A percentile compares a stretch with the other conserved stretches of the same genome.
phyloP scores from a whole-genome alignment of 2,888 invertebrate species.

The Phragmatobia fuliginosa region DNA sequence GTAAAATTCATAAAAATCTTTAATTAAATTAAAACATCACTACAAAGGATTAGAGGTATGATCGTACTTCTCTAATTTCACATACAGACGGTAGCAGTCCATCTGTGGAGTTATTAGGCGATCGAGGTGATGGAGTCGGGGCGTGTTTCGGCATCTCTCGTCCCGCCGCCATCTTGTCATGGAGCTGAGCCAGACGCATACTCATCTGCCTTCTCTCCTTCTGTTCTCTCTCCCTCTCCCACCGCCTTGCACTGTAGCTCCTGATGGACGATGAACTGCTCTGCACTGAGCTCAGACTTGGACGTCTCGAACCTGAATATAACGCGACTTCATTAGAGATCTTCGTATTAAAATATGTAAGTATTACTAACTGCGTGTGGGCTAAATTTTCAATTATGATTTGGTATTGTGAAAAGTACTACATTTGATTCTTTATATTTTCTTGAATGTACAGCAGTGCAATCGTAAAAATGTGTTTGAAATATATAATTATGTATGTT shows the following conservation, averaged over 20 bases:
- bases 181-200: conserved; percentile 90
- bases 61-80: conserved; percentile 91
- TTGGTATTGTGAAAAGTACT: conserved; percentile 37
- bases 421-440: conserved; percentile 28
- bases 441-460: conserved; percentile 29
- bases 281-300: conserved; percentile 94
- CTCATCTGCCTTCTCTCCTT: conserved; percentile 94
- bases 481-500: background rate
- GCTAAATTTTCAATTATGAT: conserved; percentile 14
- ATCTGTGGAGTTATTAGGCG: conserved; percentile 93
- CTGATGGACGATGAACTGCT: conserved; percentile 94
- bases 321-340: conserved; percentile 31
- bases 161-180: conserved; percentile 87
- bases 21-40: conserved; percentile 38
- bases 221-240: conserved; percentile 93
- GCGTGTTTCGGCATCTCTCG: conserved; percentile 81
- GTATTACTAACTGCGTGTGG: conserved; percentile 30
- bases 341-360: conserved; percentile 10
- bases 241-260: conserved; percentile 93
- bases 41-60: conserved; percentile 62
- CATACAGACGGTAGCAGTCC: conserved; percentile 93
- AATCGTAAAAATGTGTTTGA: conserved; percentile 22
- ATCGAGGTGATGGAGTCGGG: conserved; percentile 91
- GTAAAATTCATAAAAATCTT: conserved; percentile 1
- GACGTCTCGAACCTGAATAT: conserved; percentile 93